Conservation (phyloP, 2,113 vertebrate species). For the Agelaius phoeniceus region DNA sequence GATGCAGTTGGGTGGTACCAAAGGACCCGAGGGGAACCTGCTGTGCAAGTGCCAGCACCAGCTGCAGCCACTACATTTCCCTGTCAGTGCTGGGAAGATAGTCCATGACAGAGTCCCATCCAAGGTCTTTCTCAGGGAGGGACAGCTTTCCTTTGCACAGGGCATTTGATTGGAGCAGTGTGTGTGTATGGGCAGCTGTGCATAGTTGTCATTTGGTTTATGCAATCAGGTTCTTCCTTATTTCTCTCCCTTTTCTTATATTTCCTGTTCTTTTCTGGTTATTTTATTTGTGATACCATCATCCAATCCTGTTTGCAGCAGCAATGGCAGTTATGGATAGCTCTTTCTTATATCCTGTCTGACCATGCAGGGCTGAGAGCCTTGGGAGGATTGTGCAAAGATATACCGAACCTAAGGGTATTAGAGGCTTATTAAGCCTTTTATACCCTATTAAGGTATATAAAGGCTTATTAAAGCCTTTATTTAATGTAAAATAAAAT, state of each 20-base stretch:
- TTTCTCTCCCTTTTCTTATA: neutral
- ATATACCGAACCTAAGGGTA: rapidly evolving
- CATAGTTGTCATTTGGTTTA: neutral
- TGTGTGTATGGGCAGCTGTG: neutral
- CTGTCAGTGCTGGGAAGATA: neutral
- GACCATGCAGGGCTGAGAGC: neutral
- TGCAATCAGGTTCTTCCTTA: neutral
- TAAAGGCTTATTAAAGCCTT: neutral
- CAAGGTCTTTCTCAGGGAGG: neutral
- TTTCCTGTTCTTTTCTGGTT: neutral
- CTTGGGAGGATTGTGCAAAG: neutral
- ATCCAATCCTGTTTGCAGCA: neutral
- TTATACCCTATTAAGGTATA: no score
- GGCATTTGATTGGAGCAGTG: neutral
- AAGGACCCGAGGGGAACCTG: neutral
- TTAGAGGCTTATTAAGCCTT: neutral
- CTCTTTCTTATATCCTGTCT: neutral
- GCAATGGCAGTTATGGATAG: neutral
- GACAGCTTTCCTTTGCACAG: neutral
- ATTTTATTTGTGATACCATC: neutral
- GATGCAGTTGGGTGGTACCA: neutral
- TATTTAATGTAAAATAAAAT: neutral
- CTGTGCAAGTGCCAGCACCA: neutral
- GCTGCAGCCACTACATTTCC: neutral
- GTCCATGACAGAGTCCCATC: rapidly evolving